phyloP scores from a whole-genome alignment of 1,140 invertebrate genomes.

The Cecropterus lyciades region DNA sequence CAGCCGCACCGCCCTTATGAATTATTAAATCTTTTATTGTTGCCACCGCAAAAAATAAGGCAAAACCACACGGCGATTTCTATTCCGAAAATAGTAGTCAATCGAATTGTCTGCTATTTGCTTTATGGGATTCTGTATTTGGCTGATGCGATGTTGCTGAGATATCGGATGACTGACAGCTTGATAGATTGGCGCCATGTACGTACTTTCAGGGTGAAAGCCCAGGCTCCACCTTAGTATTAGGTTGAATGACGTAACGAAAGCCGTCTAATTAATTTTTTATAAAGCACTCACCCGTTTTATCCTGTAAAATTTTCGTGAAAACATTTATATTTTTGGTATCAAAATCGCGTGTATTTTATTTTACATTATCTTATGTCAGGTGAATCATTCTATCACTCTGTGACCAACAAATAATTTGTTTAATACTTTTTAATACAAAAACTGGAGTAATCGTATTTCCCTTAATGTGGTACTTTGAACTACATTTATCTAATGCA shows the following conservation, averaged over 20 bases:
- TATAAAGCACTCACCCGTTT: not conserved
- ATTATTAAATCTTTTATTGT: constrained; percentile 81
- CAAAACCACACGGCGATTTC: constrained; percentile 56
- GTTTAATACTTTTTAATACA: not conserved
- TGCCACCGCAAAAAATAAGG: constrained; percentile 61
- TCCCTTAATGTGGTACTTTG: not conserved
- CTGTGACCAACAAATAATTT: too few relatives aligned
- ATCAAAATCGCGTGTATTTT: too few relatives aligned
- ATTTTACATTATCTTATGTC: too few relatives aligned
- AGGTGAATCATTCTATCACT: too few relatives aligned
- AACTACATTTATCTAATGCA: constrained; percentile 25
- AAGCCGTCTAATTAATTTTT: not conserved
- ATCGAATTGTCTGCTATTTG: constrained; percentile 53
- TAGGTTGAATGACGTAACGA: not conserved
- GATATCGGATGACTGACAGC: constrained; percentile 43
- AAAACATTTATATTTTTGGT: too few relatives aligned
- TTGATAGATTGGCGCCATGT: constrained; percentile 44
- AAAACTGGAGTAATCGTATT: not conserved
- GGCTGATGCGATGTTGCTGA: constrained; percentile 52
- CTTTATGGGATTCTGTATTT: constrained; percentile 70
- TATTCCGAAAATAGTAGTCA: constrained; percentile 74
- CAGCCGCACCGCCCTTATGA: constrained; percentile 62
- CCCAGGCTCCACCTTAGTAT: constrained; percentile 1
- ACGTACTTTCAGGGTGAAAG: constrained; percentile 5
- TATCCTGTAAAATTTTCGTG: too few relatives aligned